These are phyloP conservation scores for Laothoe populi DNA, from an alignment of 2,888 invertebrate species.

Conservation along the genomic window DNA sequence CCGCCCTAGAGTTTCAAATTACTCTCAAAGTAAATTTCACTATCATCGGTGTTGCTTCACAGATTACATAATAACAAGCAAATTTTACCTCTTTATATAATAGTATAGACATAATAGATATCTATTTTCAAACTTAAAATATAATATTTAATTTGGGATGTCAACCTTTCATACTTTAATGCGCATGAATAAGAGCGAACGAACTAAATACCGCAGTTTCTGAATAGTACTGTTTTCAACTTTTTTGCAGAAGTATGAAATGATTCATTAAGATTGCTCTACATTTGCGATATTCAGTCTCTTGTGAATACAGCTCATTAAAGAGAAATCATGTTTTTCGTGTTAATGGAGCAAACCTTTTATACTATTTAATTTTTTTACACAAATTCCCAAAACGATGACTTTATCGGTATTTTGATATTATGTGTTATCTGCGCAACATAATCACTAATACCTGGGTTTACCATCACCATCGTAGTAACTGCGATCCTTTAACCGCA, in stretches of 20 bases:
- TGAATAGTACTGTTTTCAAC: neutral
- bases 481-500: no score
- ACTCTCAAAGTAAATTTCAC: no score
- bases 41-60: no score
- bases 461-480: no score
- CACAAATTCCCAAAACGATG: neutral
- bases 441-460: no score
- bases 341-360: slow-evolving; percentile 1
- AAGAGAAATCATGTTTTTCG: slow-evolving; percentile 7
- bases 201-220: neutral
- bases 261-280: slow-evolving; percentile 16
- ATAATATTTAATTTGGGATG: neutral
- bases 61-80: no score
- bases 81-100: no score
- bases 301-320: slow-evolving; percentile 17
- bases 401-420: no score
- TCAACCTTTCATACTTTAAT: neutral
- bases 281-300: slow-evolving; percentile 16
- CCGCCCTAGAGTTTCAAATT: no score
- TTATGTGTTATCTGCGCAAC: no score
- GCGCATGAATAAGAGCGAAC: neutral
- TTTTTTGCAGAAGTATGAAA: slow-evolving; percentile 29
- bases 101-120: no score
- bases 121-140: no score
- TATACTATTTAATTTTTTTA: neutral